A percentile compares a stretch with the other conserved stretches of the same genome.
phyloP scores from a whole-genome alignment of 2,797 vertebrate genomes.

The Epinephelus malabaricus region DNA sequence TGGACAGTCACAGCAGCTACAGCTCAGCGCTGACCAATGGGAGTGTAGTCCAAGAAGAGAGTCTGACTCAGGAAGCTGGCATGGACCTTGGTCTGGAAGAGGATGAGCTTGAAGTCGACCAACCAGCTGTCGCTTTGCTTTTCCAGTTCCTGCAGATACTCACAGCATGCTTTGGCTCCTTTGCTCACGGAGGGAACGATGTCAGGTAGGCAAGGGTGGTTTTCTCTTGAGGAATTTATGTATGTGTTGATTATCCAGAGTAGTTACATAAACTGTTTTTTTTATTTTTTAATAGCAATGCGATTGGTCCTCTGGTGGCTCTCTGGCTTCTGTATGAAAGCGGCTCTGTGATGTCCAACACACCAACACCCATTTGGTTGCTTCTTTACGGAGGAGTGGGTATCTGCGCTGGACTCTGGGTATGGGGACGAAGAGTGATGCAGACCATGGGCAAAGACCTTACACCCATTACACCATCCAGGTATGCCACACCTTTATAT shows the following conservation, averaged over 20 bases:
- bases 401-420: conserved; percentile 95
- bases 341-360: conserved; percentile 84
- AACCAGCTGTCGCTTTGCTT: conserved; percentile 90
- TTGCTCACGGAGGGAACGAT: conserved; percentile 97
- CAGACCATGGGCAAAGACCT: conserved; percentile 98
- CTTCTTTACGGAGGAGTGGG: conserved; percentile 94
- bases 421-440: conserved; percentile 97
- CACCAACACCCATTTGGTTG: conserved; percentile 94
- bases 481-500: conserved; percentile 80
- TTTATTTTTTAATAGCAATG: conserved; percentile 87
- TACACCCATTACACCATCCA: conserved; percentile 97
- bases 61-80: conserved; percentile 76
- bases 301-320: conserved; percentile 95
- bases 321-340: conserved; percentile 93
- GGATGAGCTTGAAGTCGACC: conserved; percentile 90
- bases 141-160: conserved; percentile 99
- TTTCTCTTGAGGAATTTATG: neutral
- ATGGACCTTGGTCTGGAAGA: conserved; percentile 78
- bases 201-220: conserved; percentile 89
- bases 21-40: conserved; percentile 88
- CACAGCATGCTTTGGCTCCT: conserved; percentile 98
- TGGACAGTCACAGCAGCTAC: conserved; percentile 95
- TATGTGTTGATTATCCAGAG: neutral
- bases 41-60: conserved; percentile 69
- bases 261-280: neutral